A percentile compares a stretch with the other conserved stretches of the same genome.
Conservation (phyloP, 2,797 vertebrate species). For the Paguma larvata region DNA sequence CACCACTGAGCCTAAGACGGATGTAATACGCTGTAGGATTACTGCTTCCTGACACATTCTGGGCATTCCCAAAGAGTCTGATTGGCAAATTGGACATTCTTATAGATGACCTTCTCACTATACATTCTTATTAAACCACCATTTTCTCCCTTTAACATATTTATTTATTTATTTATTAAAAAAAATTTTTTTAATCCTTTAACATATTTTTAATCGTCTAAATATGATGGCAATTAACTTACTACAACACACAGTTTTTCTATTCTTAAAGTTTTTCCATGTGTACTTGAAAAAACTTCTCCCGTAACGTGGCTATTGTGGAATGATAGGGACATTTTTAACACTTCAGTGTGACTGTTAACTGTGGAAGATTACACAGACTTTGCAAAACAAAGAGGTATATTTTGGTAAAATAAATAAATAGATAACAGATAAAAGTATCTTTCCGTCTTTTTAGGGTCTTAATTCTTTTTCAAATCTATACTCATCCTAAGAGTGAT, state of each 20-base stretch:
- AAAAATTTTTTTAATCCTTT: background rate
- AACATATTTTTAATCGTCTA: background rate
- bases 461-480: background rate
- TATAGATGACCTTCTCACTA: background rate
- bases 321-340: too few relatives aligned
- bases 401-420: too few relatives aligned
- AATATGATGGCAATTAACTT: constrained; percentile 32
- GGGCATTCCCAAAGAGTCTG: background rate
- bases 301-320: background rate
- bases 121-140: background rate
- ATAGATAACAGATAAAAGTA: background rate
- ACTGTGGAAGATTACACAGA: too few relatives aligned
- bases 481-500: background rate
- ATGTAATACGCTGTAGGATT: background rate
- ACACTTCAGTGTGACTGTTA: too few relatives aligned
- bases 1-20: background rate
- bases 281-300: background rate
- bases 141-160: background rate
- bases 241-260: background rate
- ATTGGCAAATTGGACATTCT: background rate
- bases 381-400: too few relatives aligned
- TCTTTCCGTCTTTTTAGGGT: background rate
- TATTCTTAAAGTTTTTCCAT: background rate
- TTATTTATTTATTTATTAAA: background rate
- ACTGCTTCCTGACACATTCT: constrained; percentile 29